Base-by-base conservation (phyloP, 2,888 invertebrate genomes). In the Eupithecia inturbata region DNA sequence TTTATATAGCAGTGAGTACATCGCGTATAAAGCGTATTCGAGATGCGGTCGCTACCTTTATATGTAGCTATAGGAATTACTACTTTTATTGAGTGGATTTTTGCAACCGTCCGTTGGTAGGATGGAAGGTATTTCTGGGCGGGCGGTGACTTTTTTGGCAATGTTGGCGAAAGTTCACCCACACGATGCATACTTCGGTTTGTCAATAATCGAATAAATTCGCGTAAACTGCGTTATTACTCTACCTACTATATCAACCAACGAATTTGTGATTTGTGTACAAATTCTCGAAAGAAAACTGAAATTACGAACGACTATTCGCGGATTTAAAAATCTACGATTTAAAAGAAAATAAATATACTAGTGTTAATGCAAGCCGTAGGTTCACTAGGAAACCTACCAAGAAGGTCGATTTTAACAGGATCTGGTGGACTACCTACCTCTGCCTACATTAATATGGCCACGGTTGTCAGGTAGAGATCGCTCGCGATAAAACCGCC, bases 1-100 rank as follows among this genome's bases (percentile, higher is more conserved):
- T 94, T 94, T 93, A 94, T 94, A 93, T 94, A 94, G 94, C 90
- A 91, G 93, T 94, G 94, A 94, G 93, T 94, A 93, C 93, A 93
- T 93, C 91, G 85, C 86, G 90, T 94, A 93, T 94, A 94, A 94
- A 93, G 88, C 92, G 90, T 93, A 92, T 92, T 88, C 90, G 91
- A 92, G 93, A 94, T 93, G 92, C 91, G 93, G 92, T 92, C 89
- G 87, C 85, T 86, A 66, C 85, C 81, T 80, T 85, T 86, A 90
- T 88, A 88, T 91, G 82, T 86, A 93, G 92, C 92, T 93, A 92
- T 94, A 94, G 93, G 91, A 90, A 92, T 94, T 93, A 94, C 93
- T 87, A 90, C 85, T 92, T 92, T 93, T 93, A 92, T 93, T 88
- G 91, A 91, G 91, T 89, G 88, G 91, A 92, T 89, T 91, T 92